These are phyloP conservation scores for Catamblyrhynchus diadema DNA, from an alignment of 2,797 vertebrate genomes.

Conservation along the genomic window DNA sequence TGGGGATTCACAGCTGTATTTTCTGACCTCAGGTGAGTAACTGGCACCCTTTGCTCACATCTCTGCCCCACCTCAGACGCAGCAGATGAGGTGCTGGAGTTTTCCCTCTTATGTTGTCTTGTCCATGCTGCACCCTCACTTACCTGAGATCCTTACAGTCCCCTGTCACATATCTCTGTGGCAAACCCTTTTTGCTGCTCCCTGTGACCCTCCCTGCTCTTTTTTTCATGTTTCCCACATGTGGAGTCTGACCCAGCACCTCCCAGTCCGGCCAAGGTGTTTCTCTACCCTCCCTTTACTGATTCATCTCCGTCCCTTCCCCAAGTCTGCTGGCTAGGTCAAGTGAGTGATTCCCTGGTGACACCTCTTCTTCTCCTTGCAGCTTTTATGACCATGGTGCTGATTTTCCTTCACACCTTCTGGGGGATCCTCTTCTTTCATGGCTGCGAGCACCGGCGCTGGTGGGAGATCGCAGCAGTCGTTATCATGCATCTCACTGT, in stretches of 20 bases:
- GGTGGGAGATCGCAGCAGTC: slow-evolving; percentile 72
- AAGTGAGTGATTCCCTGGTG: neutral
- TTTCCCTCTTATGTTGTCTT: neutral
- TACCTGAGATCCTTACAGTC: neutral
- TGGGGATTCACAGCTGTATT: slow-evolving; percentile 82
- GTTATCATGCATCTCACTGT: slow-evolving; percentile 76
- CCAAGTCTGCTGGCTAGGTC: neutral
- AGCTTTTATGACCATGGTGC: slow-evolving; percentile 82
- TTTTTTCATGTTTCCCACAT: neutral
- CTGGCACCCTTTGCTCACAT: accelerated
- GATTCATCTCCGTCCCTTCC: neutral
- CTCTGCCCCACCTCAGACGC: neutral
- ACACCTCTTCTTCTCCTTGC: neutral
- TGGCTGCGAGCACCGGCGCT: slow-evolving; percentile 75
- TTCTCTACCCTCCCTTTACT: neutral
- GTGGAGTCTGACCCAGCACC: accelerated
- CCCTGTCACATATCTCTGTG: neutral
- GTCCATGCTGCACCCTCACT: neutral
- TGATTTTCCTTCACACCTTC: slow-evolving; percentile 80
- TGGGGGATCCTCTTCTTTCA: slow-evolving; percentile 82
- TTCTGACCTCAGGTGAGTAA: slow-evolving; percentile 79
- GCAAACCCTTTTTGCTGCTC: neutral
- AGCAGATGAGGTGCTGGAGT: accelerated
- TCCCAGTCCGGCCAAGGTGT: neutral
- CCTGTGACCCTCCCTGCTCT: neutral